Evolutionary conservation across 2,888 invertebrate genomes (phyloP).

Genomic region (Saturnia pavonia): DNA sequence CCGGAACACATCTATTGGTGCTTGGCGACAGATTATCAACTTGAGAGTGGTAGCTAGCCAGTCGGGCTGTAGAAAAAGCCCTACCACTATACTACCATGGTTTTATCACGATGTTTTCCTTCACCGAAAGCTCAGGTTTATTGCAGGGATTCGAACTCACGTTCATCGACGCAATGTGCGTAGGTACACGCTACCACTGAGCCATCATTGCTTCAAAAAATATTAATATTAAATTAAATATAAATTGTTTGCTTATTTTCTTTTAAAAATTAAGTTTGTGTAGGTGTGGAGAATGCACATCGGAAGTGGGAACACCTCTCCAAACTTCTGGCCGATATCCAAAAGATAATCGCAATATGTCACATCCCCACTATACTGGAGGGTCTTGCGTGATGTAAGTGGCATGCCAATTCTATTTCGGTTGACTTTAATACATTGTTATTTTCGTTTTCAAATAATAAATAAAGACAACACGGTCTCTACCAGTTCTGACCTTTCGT

Average conservation of each 20-base stretch:
- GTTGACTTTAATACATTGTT: slow-evolving; percentile 29
- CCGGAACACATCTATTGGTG: too few species aligned
- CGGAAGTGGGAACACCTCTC: slow-evolving; percentile 68
- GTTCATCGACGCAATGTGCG: too few species aligned
- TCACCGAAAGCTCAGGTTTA: too few species aligned
- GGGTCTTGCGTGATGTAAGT: slow-evolving; percentile 46
- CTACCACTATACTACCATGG: too few species aligned
- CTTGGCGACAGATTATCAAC: too few species aligned
- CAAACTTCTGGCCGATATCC: slow-evolving; percentile 55
- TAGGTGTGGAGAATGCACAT: slow-evolving; percentile 60
- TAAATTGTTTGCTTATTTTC: slow-evolving; percentile 4
- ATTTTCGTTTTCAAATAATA: slow-evolving; percentile 17
- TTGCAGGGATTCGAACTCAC: too few species aligned
- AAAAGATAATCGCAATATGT: slow-evolving; percentile 49
- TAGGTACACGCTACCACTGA: too few species aligned
- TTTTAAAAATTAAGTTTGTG: slow-evolving; percentile 18
- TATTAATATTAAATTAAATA: not conserved
- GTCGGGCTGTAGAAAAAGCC: too few species aligned
- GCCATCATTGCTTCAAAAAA: too few species aligned
- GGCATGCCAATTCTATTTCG: slow-evolving; percentile 42
- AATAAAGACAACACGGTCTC: slow-evolving; percentile 15
- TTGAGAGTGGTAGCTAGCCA: too few species aligned
- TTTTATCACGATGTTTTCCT: too few species aligned
- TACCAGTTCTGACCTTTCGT: not conserved
- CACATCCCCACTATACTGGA: slow-evolving; percentile 38